These are phyloP conservation scores for Trichogramma pretiosum DNA, from an alignment of 1,140 invertebrate genomes.

Conservation along the genomic window DNA sequence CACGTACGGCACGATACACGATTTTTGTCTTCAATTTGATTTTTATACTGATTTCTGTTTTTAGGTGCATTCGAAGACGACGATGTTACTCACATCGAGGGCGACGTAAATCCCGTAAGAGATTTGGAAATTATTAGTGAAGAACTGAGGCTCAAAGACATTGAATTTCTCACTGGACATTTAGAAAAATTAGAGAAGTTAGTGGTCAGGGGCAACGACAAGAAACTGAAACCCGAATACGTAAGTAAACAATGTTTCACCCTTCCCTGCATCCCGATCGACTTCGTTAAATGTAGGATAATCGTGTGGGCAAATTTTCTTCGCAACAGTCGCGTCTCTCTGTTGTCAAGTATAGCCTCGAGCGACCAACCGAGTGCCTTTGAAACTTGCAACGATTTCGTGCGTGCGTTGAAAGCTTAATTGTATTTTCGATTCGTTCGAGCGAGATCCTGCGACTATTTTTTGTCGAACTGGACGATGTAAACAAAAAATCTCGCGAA, in stretches of 20 bases:
- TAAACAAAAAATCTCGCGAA: not conserved
- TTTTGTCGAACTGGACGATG: too few relatives aligned
- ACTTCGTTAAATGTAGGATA: not conserved
- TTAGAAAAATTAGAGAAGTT: constrained; percentile 83
- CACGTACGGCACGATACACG: too few relatives aligned
- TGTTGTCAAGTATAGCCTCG: too few relatives aligned
- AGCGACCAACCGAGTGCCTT: too few relatives aligned
- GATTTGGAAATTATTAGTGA: constrained; percentile 96
- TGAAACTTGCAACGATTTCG: too few relatives aligned
- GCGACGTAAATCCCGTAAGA: constrained; percentile 92
- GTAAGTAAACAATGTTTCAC: constrained; percentile 58
- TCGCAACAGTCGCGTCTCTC: too few relatives aligned
- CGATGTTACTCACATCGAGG: constrained; percentile 96
- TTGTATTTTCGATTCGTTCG: not conserved
- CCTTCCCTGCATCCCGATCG: not conserved
- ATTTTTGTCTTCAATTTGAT: too few relatives aligned
- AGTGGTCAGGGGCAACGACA: constrained; percentile 85
- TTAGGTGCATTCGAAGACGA: constrained; percentile 95
- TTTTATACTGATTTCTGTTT: constrained; percentile 10
- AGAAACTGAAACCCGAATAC: constrained; percentile 92
- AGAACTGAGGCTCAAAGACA: constrained; percentile 90
- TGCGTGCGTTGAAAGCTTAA: too few relatives aligned
- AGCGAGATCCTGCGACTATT: too few relatives aligned
- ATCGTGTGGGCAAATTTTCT: too few relatives aligned
- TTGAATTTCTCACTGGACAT: constrained; percentile 70